Base-by-base conservation (phyloP, 2,113 vertebrate species). In the Cranoglanis bouderius region DNA sequence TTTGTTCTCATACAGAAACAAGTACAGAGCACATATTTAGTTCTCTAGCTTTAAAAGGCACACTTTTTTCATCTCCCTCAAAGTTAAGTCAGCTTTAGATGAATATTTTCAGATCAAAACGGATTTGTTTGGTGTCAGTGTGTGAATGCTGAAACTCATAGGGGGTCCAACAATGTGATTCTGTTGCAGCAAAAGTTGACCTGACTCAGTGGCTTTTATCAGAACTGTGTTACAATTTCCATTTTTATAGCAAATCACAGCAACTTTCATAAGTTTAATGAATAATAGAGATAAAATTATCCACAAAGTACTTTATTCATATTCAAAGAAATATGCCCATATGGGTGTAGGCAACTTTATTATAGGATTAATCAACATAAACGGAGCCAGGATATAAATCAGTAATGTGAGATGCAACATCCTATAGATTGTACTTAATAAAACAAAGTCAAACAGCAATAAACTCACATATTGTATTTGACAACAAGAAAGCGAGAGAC, bases 1-100 rank as follows among this genome's bases (percentile, higher is more conserved):
- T 84, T 82, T 80, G 65, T 57, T 82, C n/a, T 55, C 5, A 57
- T 35, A 55, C 78, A 61, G 24, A 82, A 85, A 85, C 43, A 88
- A 81, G 61, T 65, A 72, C 77, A 84, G 43, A 81, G 51, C 55
- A 77, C 57, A 80, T 8, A 38, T 80, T 61, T 67, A 70, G 24
- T 85, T 82, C 61, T 81, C 38, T 77, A 61, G 29, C 35, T 88
- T 61, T 87, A 49, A 53, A 82, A 67, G 49, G 24, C 35, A 40
- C 13, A 40, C 21, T 29, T 21, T 82, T 51, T 74, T 53, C 12
- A 72, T 55, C 19, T 55, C 26, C 13, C 49, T 85, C 9, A 55
- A 85, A 53, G 63, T 72, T 55, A 51, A 51, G 49, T 53, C 63
- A 82, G 24, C 51, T 70, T 72, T 43, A 72, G 43, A 53, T 65